phyloP scores from a whole-genome alignment of 2,113 vertebrate species.

The Corythornis madagascariensis region DNA sequence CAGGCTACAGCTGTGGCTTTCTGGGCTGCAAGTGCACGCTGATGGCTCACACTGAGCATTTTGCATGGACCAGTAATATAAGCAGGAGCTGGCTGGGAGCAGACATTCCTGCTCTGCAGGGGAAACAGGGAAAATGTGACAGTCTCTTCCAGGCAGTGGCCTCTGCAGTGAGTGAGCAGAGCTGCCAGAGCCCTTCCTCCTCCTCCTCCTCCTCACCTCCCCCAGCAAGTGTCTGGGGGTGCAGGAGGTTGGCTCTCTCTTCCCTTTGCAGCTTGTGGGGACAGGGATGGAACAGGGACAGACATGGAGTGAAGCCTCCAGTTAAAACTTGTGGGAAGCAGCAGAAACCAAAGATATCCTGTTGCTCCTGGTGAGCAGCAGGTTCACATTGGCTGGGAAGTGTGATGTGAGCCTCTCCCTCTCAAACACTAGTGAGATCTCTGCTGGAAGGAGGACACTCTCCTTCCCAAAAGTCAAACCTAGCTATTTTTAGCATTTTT shows the following conservation, averaged over 20 bases:
- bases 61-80: not conserved
- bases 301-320: not conserved
- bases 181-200: not conserved
- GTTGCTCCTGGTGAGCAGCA: not conserved
- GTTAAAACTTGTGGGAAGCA: not conserved
- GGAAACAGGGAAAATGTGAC: not conserved
- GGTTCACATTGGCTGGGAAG: not conserved
- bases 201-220: not conserved
- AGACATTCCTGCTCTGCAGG: not conserved
- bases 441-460: not conserved
- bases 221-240: fast-evolving
- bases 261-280: not conserved
- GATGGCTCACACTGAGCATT: not conserved
- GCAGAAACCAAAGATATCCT: not conserved
- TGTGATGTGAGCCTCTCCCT: not conserved
- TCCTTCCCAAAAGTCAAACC: not conserved
- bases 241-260: not conserved
- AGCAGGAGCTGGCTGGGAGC: not conserved
- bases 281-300: fast-evolving
- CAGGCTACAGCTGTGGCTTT: too few species aligned
- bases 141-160: not conserved
- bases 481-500: not conserved
- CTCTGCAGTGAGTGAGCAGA: not conserved
- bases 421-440: not conserved
- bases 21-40: too few species aligned